These are phyloP conservation scores for Eupithecia insigniata DNA, from an alignment of 2,888 invertebrate genomes.

Conservation along the genomic window DNA sequence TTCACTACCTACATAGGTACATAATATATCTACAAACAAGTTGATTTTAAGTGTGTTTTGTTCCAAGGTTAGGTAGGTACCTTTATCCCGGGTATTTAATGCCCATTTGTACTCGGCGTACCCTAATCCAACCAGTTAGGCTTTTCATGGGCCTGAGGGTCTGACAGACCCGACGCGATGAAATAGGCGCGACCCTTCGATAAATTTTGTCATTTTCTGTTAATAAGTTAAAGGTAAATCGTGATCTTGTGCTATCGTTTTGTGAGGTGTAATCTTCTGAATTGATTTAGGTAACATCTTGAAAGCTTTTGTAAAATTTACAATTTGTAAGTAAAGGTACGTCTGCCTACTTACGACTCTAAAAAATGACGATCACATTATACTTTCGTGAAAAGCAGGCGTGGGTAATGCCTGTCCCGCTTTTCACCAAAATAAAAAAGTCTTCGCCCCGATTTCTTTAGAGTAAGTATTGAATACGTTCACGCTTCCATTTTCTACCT, in stretches of 20 bases:
- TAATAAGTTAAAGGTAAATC: slow-evolving; percentile 37
- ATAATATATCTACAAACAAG: neutral
- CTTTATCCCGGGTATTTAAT: slow-evolving; percentile 26
- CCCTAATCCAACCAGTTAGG: slow-evolving; percentile 44
- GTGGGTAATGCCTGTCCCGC: too few relatives aligned
- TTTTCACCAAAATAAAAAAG: too few relatives aligned
- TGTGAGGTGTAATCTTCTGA: slow-evolving; percentile 1
- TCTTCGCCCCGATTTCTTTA: too few relatives aligned
- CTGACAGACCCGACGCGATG: slow-evolving; percentile 39
- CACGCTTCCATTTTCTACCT: too few relatives aligned
- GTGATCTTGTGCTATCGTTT: slow-evolving; percentile 21
- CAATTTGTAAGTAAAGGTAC: too few relatives aligned
- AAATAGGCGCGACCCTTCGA: slow-evolving; percentile 41
- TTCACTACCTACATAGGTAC: too few relatives aligned
- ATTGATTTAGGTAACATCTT: neutral
- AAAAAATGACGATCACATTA: too few relatives aligned
- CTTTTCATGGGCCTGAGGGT: slow-evolving; percentile 38
- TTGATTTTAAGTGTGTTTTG: slow-evolving; percentile 6
- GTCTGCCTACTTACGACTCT: too few relatives aligned
- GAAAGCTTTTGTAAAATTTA: neutral
- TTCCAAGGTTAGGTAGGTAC: slow-evolving; percentile 7
- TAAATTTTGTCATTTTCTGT: slow-evolving; percentile 44
- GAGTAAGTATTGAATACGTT: too few relatives aligned
- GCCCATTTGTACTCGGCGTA: slow-evolving; percentile 40
- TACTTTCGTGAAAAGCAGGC: too few relatives aligned